phyloP scores from a whole-genome alignment of 2,888 invertebrate genomes.

The Ophion costatus region DNA sequence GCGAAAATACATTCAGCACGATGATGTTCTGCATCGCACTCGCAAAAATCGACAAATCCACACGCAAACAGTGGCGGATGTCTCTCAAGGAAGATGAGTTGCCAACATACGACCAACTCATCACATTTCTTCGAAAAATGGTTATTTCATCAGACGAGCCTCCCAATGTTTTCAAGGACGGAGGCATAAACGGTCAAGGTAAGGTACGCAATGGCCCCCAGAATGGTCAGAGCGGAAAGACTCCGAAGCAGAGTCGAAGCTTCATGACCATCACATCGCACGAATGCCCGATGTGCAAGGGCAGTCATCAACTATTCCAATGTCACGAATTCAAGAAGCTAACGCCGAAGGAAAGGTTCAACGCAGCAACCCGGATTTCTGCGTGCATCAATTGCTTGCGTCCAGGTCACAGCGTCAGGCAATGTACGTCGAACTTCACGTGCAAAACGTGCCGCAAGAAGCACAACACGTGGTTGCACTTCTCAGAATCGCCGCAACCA shows the following conservation, averaged over 20 bases:
- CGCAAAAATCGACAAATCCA: constrained; percentile 23
- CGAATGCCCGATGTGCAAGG: not conserved
- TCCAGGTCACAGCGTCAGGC: not conserved
- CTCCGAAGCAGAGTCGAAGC: not conserved
- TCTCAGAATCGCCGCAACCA: not conserved
- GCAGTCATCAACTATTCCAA: not conserved
- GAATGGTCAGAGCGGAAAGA: not conserved
- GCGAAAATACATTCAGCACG: constrained; percentile 49
- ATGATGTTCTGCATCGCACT: constrained; percentile 13
- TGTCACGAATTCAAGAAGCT: constrained; percentile 20
- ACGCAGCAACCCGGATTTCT: not conserved
- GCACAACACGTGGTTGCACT: constrained; percentile 22
- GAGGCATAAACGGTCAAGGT: not conserved
- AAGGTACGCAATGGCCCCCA: not conserved
- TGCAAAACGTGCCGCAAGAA: constrained; percentile 23
- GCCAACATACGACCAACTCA: not conserved
- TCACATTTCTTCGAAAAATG: not conserved
- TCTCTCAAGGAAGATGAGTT: not conserved
- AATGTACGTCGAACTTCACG: constrained; percentile 5
- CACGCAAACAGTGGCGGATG: constrained; percentile 4
- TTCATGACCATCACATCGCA: not conserved
- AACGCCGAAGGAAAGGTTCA: not conserved
- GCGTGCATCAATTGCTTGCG: constrained; percentile 21
- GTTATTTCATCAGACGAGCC: constrained; percentile 9
- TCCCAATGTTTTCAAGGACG: not conserved